Percentiles rank a stretch among this genome's conserved stretches.
Evolutionary conservation across 2,888 invertebrate genomes (phyloP).

Genomic region (Cosmopolites sordidus): DNA sequence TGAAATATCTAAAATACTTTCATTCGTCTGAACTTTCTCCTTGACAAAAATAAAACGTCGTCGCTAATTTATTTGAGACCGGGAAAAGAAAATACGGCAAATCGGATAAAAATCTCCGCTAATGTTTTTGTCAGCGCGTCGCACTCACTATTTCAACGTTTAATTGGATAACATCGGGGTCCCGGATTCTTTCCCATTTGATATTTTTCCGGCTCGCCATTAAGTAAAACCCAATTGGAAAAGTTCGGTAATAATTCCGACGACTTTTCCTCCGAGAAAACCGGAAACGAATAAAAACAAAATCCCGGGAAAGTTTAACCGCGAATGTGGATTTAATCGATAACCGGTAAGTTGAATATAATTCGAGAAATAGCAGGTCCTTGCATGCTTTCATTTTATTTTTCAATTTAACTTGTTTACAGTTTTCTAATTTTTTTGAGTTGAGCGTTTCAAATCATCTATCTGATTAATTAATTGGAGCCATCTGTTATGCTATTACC

Average conservation of each 20-base stretch:
- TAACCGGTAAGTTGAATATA: conserved; percentile 14
- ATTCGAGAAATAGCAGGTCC: conserved; percentile 2
- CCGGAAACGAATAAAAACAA: conserved; percentile 24
- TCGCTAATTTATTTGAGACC: too few species aligned
- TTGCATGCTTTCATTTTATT: too few species aligned
- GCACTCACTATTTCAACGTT: conserved; percentile 22
- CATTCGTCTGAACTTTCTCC: too few species aligned
- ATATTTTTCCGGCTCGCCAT: conserved; percentile 28
- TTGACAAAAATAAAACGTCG: too few species aligned
- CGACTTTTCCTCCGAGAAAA: conserved; percentile 13
- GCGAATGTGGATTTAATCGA: conserved; percentile 22
- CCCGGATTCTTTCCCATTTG: conserved; percentile 25
- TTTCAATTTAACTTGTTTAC: too few species aligned
- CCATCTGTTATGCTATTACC: too few species aligned
- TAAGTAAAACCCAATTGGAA: conserved; percentile 30
- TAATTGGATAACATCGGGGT: conserved; percentile 23
- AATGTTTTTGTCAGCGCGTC: conserved; percentile 24
- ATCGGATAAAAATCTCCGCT: conserved; percentile 16
- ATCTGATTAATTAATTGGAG: too few species aligned
- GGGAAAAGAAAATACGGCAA: too few species aligned
- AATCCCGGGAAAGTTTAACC: conserved; percentile 20
- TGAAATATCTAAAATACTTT: too few species aligned
- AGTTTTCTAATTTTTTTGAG: too few species aligned
- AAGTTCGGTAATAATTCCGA: conserved; percentile 29
- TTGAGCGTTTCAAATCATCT: too few species aligned